phyloP scores from a whole-genome alignment of 2,888 invertebrate species.

The Nezara viridula region DNA sequence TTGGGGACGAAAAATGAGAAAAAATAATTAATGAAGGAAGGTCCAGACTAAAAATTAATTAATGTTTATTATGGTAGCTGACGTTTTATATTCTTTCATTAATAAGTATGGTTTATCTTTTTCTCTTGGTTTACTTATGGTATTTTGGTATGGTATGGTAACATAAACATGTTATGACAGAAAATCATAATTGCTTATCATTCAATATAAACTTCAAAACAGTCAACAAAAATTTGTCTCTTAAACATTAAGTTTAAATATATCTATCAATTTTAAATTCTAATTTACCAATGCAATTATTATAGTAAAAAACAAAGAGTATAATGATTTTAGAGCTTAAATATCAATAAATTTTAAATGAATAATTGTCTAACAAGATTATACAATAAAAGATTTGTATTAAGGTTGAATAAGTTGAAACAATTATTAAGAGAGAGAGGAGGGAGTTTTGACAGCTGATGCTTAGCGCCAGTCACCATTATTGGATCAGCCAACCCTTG shows the following conservation, averaged over 20 bases:
- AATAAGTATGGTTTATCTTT: too few species aligned
- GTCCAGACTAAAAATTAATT: too few species aligned
- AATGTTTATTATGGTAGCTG: too few species aligned
- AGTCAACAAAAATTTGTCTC: too few species aligned
- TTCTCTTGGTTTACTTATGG: too few species aligned
- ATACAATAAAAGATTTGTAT: background rate
- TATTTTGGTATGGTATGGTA: too few species aligned
- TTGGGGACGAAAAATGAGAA: too few species aligned
- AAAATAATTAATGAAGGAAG: too few species aligned
- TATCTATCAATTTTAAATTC: background rate
- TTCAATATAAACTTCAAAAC: too few species aligned
- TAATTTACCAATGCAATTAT: background rate
- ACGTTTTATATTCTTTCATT: too few species aligned
- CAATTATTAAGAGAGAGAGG: background rate
- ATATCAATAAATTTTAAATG: background rate
- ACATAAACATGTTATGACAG: too few species aligned
- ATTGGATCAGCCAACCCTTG: slow-evolving; percentile 34
- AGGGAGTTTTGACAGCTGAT: slow-evolving; percentile 25
- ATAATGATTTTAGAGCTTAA: background rate
- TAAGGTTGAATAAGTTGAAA: background rate
- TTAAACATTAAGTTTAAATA: background rate
- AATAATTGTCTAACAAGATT: background rate
- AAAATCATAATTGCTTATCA: too few species aligned
- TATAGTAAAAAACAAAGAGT: background rate
- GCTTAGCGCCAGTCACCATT: slow-evolving; percentile 7